These are phyloP conservation scores for Rhabdomys dilectus DNA, from an alignment of 2,113 vertebrate genomes.

Conservation along the genomic window DNA sequence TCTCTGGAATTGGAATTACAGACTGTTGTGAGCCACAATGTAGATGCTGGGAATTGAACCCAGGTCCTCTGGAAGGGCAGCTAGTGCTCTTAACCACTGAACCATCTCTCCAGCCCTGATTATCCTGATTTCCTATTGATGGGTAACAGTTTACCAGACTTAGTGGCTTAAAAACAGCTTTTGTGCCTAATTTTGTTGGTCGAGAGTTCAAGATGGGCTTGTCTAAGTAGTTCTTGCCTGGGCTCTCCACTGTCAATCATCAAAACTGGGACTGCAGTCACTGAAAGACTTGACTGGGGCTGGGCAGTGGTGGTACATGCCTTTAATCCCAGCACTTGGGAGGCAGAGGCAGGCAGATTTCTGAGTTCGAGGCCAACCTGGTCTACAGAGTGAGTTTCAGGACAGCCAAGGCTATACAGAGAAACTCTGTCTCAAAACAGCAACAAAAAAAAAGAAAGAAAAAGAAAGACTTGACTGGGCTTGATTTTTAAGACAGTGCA, in stretches of 20 bases:
- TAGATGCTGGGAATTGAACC: not conserved
- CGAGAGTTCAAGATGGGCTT: not conserved
- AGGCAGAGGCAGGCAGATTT: no score
- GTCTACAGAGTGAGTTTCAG: no score
- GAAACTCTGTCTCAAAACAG: no score
- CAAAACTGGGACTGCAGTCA: not conserved
- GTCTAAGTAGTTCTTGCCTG: slow-evolving; percentile 9
- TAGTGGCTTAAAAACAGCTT: slow-evolving; percentile 6
- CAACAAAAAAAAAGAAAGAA: no score
- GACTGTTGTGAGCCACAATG: not conserved
- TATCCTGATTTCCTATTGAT: not conserved
- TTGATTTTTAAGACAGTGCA: not conserved
- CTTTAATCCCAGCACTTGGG: no score
- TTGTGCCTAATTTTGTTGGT: slow-evolving; percentile 28
- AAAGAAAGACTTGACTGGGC: not conserved
- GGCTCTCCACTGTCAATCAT: not conserved
- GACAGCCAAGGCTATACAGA: no score
- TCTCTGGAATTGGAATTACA: not conserved
- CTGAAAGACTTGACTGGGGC: not conserved
- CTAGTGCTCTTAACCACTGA: not conserved
- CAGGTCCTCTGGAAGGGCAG: not conserved
- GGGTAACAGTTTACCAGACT: not conserved
- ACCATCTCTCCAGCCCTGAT: not conserved
- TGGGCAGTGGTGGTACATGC: no score
- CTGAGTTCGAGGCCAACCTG: no score